phyloP scores from a whole-genome alignment of 2,797 vertebrate species.

The Luscinia megarhynchos region DNA sequence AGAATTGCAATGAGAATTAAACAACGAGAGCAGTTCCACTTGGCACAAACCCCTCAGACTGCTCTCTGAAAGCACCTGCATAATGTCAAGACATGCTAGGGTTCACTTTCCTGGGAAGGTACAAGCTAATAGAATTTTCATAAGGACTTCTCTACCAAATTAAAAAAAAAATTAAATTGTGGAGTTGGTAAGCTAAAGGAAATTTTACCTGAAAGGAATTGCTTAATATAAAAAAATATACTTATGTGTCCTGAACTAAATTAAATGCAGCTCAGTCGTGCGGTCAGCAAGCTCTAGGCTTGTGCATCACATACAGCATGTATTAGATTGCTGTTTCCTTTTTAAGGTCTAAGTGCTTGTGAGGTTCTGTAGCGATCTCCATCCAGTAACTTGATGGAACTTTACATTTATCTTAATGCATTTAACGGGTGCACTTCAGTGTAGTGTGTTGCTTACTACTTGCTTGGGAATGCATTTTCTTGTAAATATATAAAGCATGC shows the following conservation, averaged over 20 bases:
- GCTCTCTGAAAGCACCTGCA: background rate
- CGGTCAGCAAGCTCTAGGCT: background rate
- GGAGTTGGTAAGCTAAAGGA: background rate
- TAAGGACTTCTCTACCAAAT: background rate
- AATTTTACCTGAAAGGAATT: background rate
- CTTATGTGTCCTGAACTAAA: background rate
- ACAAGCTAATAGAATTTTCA: background rate
- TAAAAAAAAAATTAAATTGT: background rate
- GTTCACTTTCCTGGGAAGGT: background rate
- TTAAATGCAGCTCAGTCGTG: background rate
- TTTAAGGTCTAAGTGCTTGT: background rate
- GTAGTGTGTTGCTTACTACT: background rate
- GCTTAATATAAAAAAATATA: background rate
- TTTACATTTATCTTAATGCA: conserved; percentile 20
- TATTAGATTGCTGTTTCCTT: conserved; percentile 1
- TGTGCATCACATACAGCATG: conserved; percentile 2
- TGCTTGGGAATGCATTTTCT: conserved; percentile 43
- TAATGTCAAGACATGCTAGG: background rate
- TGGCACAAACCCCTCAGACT: background rate
- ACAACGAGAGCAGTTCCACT: fast-evolving
- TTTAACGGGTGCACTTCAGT: background rate
- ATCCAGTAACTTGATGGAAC: background rate
- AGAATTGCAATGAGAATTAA: background rate
- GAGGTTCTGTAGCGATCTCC: background rate
- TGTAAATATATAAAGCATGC: conserved; percentile 52